Conservation (phyloP, 1,140 invertebrate species). For the Brachystomella parvula region DNA sequence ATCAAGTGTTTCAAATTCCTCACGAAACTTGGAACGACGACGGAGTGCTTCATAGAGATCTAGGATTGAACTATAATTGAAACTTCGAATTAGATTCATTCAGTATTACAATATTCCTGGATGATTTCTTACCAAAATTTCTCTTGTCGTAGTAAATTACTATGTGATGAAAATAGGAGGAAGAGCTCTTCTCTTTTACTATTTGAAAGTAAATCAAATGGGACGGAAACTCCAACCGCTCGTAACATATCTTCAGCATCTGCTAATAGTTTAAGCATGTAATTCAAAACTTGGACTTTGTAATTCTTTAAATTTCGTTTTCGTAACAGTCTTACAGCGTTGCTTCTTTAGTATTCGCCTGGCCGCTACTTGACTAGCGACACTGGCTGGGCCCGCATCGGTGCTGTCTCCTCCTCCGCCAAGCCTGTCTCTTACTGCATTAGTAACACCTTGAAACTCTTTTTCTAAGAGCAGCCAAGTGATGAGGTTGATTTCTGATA, state of each 20-base stretch:
- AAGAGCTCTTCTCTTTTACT: constrained; percentile 21
- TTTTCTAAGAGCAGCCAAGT: constrained; percentile 29
- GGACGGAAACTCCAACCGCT: constrained; percentile 17
- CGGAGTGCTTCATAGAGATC: constrained; percentile 32
- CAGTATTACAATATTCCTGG: not conserved
- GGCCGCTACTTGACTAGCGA: not conserved
- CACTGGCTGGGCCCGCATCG: constrained; percentile 5
- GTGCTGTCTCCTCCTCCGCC: not conserved
- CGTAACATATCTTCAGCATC: constrained; percentile 26
- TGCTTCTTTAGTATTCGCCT: not conserved
- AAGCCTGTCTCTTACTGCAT: not conserved
- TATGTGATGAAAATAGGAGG: constrained; percentile 21
- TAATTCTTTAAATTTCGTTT: constrained; percentile 26
- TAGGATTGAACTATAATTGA: constrained; percentile 22
- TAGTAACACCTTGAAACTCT: constrained; percentile 9
- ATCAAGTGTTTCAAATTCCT: constrained; percentile 16
- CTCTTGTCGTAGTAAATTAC: constrained; percentile 21
- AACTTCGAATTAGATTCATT: not conserved
- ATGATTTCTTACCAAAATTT: constrained; percentile 4
- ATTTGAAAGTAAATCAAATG: constrained; percentile 20
- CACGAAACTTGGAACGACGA: constrained; percentile 23
- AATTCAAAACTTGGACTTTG: not conserved
- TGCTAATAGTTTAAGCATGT: not conserved
- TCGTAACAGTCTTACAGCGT: not conserved
- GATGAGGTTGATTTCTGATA: constrained; percentile 23